Base-by-base conservation (phyloP, 1,140 invertebrate species). In the Chionoecetes opilio region DNA sequence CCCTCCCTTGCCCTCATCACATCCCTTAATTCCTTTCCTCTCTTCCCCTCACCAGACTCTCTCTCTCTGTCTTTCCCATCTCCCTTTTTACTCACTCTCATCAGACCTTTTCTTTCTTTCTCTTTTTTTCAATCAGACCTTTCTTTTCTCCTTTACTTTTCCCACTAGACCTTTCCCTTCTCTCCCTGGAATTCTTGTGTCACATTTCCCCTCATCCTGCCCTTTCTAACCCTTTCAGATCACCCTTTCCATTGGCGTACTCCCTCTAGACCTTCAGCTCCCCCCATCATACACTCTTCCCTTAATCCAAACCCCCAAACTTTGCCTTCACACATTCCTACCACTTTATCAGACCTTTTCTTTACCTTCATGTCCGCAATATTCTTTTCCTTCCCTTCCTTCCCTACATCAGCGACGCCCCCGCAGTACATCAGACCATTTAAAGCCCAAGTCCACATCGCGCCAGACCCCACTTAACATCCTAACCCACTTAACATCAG, bases 401-500 rank as follows among this genome's bases (percentile, higher is more conserved):
- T 26, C 63, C 21, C 11, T 75, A 26, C 63, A n/a, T 75, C 5
- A 75, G 0, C 63, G 21, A 6, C 6, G 63, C 63, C 11, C 63
- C n/a, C 63, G 21, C 63, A 75, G 63, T 75, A 75, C 63, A 75
- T 75, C 63, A 75, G 63, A 75, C 63, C 63, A 17, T 75, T 75
- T 75, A n/a, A 75, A 75, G 63, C 63, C 63, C 26, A 46, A n/a
- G 63, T 75, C 63, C 63, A 75, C 63, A 75, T 75, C 63, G n/a
- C 63, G 63, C 63, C 21, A n/a, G 46, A 14, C 46, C 63, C 26
- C 63, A 75, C 63, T 75, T 75, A 75, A 75, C 63, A 75, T 75
- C 63, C 63, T 75, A 75, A 75, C 63, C 63, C 63, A 75, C 63
- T 75, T 75, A 75, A 75, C 63, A 75, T 75, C 63, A 75, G 63